Base-by-base conservation (phyloP, 2,888 invertebrate species). In the Cephus pulcher region DNA sequence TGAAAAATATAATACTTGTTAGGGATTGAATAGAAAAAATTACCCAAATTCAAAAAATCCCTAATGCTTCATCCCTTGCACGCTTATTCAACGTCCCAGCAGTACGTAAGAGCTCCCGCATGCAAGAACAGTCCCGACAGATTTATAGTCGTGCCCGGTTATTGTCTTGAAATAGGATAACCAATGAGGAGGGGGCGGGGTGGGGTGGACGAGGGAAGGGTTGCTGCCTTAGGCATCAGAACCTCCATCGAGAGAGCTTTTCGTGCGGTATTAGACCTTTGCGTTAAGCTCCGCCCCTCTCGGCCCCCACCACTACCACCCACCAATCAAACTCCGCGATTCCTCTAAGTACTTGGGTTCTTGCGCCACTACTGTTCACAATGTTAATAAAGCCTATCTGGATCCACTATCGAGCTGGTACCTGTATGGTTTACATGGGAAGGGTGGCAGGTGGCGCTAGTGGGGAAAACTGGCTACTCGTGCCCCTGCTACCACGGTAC, bases 91-190 rank as follows among this genome's bases (percentile, higher is more conserved):
- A 15, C 40, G 37, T 12, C 12, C 12, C 37, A 4, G 15, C 40
- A 40, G 15, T 15, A 40, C 37, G 4, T 4, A 15, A 12, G 37
- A 12, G 12, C 4, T 40, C 40, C 40, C 15, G 80, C 74, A 77
- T 80, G 80, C 77, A 78, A 82, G 79, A 37, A 78, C 74, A 77
- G 76, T 75, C 77, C 40, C 79, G 85, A 86, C 86, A 83, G 87
- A 81, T 89, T 89, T 89, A 87, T 84, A 84, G 85, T 84, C 83
- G 77, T 12, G 82, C 82, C 40, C 80, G 82, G 84, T 86, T 87
- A 85, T 87, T 87, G 84, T 86, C 86, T 86, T 80, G 83, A 87
- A 85, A 86, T 81, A 79, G 83, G 82, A 81, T 82, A 82, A 40
- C 78, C 78, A 77, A 37, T 4, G 70, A 11, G 70, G 37, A 70